These are phyloP conservation scores for Tenebrosternarchus preto DNA, from an alignment of 2,113 vertebrate species.

Conservation along the genomic window DNA sequence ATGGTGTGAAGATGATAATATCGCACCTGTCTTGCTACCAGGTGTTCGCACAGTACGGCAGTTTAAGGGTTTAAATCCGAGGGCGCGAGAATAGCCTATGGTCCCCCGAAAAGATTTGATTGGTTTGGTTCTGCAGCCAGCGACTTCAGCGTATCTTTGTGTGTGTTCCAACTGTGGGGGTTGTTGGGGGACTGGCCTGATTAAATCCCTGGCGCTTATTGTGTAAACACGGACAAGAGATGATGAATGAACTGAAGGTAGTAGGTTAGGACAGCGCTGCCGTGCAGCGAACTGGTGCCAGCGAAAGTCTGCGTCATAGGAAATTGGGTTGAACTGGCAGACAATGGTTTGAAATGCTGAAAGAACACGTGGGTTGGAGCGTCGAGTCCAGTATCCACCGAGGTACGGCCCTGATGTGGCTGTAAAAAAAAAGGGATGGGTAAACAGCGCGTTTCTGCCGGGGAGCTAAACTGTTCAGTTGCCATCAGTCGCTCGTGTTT, in stretches of 20 bases:
- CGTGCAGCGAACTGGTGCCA: background rate
- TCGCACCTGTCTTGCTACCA: too few relatives aligned
- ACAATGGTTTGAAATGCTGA: background rate
- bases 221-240: conserved; percentile 22
- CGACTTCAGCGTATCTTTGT: too few relatives aligned
- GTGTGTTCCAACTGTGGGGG: background rate
- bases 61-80: too few relatives aligned
- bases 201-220: conserved; percentile 7
- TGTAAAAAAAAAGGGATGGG: background rate
- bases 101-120: too few relatives aligned
- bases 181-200: background rate
- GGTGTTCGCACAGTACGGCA: too few relatives aligned
- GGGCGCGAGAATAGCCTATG: too few relatives aligned
- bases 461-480: background rate
- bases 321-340: background rate
- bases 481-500: background rate
- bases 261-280: conserved; percentile 5
- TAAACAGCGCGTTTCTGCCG: background rate
- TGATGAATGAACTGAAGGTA: conserved; percentile 28
- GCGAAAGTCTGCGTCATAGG: background rate
- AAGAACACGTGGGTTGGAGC: conserved; percentile 10
- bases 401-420: background rate
- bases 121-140: too few relatives aligned
- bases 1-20: too few relatives aligned
- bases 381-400: conserved; percentile 1